These are phyloP conservation scores for Macaria liturata DNA, from an alignment of 2,888 invertebrate genomes.

Conservation along the genomic window DNA sequence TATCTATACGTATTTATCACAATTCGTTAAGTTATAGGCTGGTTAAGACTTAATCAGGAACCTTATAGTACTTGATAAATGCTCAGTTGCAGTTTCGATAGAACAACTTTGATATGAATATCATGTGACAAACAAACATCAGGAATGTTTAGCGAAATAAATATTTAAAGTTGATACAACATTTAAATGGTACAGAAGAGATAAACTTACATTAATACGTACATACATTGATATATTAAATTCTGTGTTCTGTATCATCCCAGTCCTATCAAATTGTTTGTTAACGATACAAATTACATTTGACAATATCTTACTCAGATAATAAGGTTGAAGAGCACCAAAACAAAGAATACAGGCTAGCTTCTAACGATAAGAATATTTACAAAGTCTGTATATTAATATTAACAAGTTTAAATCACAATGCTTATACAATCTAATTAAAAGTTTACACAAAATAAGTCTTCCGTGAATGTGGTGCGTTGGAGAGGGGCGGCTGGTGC, in stretches of 20 bases:
- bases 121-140: conserved; percentile 10
- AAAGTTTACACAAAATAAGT: conserved; percentile 76
- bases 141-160: conserved; percentile 21
- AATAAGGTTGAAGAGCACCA: conserved; percentile 28
- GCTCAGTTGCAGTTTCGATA: conserved; percentile 12
- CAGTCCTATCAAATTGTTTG: conserved; percentile 1
- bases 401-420: conserved; percentile 39
- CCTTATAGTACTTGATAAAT: conserved; percentile 46
- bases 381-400: conserved; percentile 37
- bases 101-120: conserved; percentile 21
- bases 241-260: not conserved
- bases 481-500: conserved; percentile 77
- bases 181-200: conserved; percentile 11
- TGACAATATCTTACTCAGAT: conserved; percentile 3
- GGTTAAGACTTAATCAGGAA: conserved; percentile 63
- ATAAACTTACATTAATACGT: conserved; percentile 2
- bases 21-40: conserved; percentile 52
- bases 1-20: conserved; percentile 72
- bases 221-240: too few relatives aligned
- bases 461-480: conserved; percentile 75
- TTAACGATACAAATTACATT: conserved; percentile 1
- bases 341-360: conserved; percentile 26
- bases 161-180: conserved; percentile 5
- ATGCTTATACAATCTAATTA: conserved; percentile 4
- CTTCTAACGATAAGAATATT: conserved; percentile 36